A percentile compares a stretch with the other conserved stretches of the same genome.
These are phyloP conservation scores for Strix uralensis DNA, from an alignment of 2,113 vertebrate genomes.

Conservation along the genomic window DNA sequence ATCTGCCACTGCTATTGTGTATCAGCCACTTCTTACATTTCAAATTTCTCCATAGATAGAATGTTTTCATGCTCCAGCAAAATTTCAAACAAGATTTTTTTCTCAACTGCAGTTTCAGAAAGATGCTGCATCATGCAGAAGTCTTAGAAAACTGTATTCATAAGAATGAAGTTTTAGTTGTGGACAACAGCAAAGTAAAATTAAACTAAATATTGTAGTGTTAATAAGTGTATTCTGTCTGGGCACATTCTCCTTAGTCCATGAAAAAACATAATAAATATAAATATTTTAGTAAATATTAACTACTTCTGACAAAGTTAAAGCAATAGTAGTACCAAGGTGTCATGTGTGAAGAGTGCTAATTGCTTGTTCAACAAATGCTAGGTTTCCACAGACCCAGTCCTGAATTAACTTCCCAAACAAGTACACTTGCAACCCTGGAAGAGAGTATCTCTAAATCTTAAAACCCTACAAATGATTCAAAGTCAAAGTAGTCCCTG, in stretches of 20 bases:
- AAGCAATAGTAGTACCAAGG: not conserved
- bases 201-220: not conserved
- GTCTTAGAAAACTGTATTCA: not conserved
- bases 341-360: not conserved
- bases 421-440: not conserved
- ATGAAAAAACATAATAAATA: not conserved
- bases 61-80: not conserved
- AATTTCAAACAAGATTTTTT: not conserved
- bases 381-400: not conserved
- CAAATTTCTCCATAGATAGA: not conserved
- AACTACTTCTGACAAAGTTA: not conserved
- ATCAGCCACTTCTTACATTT: not conserved
- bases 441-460: not conserved
- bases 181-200: not conserved
- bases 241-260: not conserved
- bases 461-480: not conserved
- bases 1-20: not conserved
- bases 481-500: not conserved
- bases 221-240: not conserved
- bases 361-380: not conserved
- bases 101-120: not conserved
- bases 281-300: not conserved
- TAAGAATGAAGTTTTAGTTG: not conserved
- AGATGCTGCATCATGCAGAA: not conserved
- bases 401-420: not conserved